Percentiles rank a stretch among this genome's conserved stretches.
Evolutionary conservation across 2,113 vertebrate species (phyloP).

Genomic region (Xiphorhynchus elegans): DNA sequence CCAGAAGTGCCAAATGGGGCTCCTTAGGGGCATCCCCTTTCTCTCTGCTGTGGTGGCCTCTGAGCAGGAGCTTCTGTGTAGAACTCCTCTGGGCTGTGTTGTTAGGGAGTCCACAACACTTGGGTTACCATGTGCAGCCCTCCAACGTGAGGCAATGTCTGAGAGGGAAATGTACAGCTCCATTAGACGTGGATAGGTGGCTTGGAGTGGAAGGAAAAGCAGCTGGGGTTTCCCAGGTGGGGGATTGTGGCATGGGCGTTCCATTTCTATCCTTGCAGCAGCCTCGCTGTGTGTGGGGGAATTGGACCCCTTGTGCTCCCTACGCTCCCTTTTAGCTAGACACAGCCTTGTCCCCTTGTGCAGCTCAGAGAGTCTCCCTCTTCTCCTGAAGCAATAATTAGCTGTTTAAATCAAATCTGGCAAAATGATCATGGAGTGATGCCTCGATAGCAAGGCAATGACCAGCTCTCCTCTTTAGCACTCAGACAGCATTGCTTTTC

Average conservation of each 20-base stretch:
- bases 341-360: accelerated
- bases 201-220: background rate
- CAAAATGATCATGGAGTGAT: background rate
- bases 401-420: background rate
- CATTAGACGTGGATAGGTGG: background rate
- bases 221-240: background rate
- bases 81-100: background rate
- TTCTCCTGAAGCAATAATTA: background rate
- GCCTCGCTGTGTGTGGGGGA: background rate
- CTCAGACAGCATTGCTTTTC: background rate
- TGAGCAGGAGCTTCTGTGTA: background rate
- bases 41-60: background rate
- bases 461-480: background rate
- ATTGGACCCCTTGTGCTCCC: background rate
- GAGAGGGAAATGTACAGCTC: background rate
- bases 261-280: background rate
- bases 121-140: background rate
- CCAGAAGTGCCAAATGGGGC: background rate
- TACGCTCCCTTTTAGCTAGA: background rate
- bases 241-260: background rate
- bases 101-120: background rate
- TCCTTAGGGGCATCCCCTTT: background rate
- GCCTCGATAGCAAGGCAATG: background rate
- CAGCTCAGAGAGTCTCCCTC: background rate
- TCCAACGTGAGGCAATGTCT: background rate